These are phyloP conservation scores for Strigamia crassipes DNA, from an alignment of 2,888 invertebrate species.

Conservation along the genomic window DNA sequence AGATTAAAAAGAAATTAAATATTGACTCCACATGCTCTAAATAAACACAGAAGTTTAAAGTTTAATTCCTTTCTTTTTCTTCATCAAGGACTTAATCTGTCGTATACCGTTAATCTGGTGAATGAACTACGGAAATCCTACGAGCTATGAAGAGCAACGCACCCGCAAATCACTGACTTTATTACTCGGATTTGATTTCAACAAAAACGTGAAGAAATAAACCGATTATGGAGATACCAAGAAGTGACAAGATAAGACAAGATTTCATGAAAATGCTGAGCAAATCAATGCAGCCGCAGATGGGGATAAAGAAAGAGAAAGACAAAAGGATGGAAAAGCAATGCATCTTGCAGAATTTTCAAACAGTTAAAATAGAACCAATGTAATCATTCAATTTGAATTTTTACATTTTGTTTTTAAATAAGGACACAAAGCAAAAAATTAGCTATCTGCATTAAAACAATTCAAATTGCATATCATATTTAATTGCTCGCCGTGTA, in stretches of 20 bases:
- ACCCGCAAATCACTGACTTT: conserved; percentile 36
- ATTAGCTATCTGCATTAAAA: too few species aligned
- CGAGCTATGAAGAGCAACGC: conserved; percentile 13
- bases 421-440: too few species aligned
- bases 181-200: conserved; percentile 40
- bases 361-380: conserved; percentile 1
- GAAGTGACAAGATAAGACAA: conserved; percentile 37
- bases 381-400: not conserved
- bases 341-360: conserved; percentile 2
- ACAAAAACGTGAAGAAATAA: conserved; percentile 40
- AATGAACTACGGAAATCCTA: not conserved
- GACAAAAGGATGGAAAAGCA: not conserved
- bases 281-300: conserved; percentile 40
- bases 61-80: conserved; percentile 32
- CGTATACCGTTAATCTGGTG: conserved; percentile 19
- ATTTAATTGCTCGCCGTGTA: too few species aligned
- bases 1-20: conserved; percentile 3
- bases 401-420: not conserved
- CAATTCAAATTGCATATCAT: too few species aligned
- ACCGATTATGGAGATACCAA: conserved; percentile 35
- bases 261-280: conserved; percentile 40
- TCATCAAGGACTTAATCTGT: conserved; percentile 15
- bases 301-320: not conserved
- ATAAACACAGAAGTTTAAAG: not conserved
- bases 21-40: not conserved